Evolutionary conservation across 64 coral and sea anemone species (phyloP), one percentile per base, ranked within the genome.

Genomic region (Dendrophyllia cribrosa): DNA sequence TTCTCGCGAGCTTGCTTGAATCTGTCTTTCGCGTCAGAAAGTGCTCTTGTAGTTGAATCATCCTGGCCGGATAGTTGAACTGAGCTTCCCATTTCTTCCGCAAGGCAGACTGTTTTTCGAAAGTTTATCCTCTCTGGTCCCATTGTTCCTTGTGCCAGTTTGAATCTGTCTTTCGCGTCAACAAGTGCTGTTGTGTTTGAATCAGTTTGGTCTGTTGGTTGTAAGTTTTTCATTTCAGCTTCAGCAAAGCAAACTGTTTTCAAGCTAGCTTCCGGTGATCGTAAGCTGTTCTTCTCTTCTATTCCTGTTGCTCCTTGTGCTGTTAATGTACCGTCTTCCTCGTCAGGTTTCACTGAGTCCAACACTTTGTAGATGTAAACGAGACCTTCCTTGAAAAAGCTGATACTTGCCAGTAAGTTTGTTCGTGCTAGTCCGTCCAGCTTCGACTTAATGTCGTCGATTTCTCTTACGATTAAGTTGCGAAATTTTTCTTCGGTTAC

Each of bases 351-450:
- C 34, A 53, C 59, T 34, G 34, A 34, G 55, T 86, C 75, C 7
- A 88, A 70, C 52, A 71, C 34, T 50, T 74, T 61, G 7, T 77
- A 43, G 12, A 90, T 63, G 26, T 77, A 77, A n/a, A 64, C 56
- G n/a, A 94, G 53, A 7, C 93, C 93, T 88, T 94, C 86, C 74
- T 74, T 50, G 47, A 94, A 88, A 48, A 89, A 94, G 60, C 51
- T 84, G 8, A 94, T 55, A n/a, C 93, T 89, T 6, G 66, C 46
- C 47, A 94, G 22, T 16, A 94, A 51, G 70, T 82, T 59, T 12
- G 46, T 58, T 77, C 87, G 74, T n/a, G 93, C 77, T 76, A 94
- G 20, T 23, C 78, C 87, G 25, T 94, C 87, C 20, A 89, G 34
- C 34, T 89, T 94, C 4, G 49, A 59, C 56, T 94, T 82, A 9